Percentiles rank a stretch among this genome's conserved stretches.
phyloP scores from a whole-genome alignment of 2,888 invertebrate genomes.

The Emmelina monodactyla region DNA sequence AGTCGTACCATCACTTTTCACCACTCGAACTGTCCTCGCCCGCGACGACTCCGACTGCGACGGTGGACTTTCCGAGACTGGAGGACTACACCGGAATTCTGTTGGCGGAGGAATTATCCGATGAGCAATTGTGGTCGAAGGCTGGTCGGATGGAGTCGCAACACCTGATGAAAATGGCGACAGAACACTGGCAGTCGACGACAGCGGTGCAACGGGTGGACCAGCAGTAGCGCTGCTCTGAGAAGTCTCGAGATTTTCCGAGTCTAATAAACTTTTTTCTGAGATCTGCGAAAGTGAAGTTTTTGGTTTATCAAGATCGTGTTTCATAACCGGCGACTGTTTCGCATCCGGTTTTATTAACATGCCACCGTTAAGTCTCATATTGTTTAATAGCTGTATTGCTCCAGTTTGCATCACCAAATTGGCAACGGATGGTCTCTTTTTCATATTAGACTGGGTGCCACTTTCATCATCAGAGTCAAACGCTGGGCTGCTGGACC shows the following conservation, averaged over 20 bases:
- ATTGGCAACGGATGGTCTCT: slow-evolving; percentile 73
- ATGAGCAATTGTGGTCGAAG: slow-evolving; percentile 65
- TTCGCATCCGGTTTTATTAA: slow-evolving; percentile 43
- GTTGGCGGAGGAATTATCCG: slow-evolving; percentile 78
- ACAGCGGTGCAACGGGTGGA: slow-evolving; percentile 34
- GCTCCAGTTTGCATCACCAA: slow-evolving; percentile 73
- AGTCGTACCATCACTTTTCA: slow-evolving; percentile 68
- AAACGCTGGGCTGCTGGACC: slow-evolving; percentile 93
- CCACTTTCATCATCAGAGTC: slow-evolving; percentile 94
- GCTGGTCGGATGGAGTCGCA: slow-evolving; percentile 49
- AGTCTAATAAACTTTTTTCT: slow-evolving; percentile 70
- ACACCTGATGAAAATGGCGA: slow-evolving; percentile 49
- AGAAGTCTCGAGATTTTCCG: slow-evolving; percentile 57
- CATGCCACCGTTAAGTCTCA: slow-evolving; percentile 65
- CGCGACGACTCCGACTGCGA: slow-evolving; percentile 63
- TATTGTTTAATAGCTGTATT: slow-evolving; percentile 58
- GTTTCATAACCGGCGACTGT: slow-evolving; percentile 37
- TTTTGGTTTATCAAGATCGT: slow-evolving; percentile 43
- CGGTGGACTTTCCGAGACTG: slow-evolving; percentile 70
- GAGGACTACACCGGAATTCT: slow-evolving; percentile 75
- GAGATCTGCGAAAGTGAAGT: slow-evolving; percentile 68
- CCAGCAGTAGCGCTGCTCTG: slow-evolving; percentile 34
- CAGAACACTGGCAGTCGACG: slow-evolving; percentile 33
- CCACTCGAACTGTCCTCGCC: slow-evolving; percentile 60
- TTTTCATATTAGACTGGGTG: slow-evolving; percentile 63